Base-by-base conservation (phyloP, 2,888 invertebrate genomes). In the Nemapogon koenigi region DNA sequence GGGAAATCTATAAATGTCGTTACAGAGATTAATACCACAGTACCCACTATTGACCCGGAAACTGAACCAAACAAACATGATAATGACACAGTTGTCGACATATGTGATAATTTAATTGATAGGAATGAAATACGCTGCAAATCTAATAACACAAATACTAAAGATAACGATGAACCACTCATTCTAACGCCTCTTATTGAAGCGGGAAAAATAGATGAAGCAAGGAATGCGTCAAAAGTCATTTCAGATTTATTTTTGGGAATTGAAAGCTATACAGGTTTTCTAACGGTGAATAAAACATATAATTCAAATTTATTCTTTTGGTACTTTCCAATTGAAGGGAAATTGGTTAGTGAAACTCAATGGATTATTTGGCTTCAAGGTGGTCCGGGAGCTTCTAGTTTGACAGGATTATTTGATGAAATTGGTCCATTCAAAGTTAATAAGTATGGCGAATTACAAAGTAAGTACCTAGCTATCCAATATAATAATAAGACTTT, bases 311-410 rank as follows among this genome's bases (percentile, higher is more conserved):
- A 92, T 57, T 61, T 89, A 52, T 93, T 90, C 67, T 92, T 93
- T 67, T 92, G 92, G 92, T 92, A 88, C 54, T 91, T 92, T 53
- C 91, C 91, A 1, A 59, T 63, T 16, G 45, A 56, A 29, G 51
- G 59, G 4, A 70, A 76, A 49, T 66, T 70, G 1, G 57, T 64
- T 16, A 59, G 56, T 17, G 59, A 64, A 17, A 70, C 59, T 13
- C 94, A 94, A 0, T 75, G 93, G 52, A 80, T 92, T 7, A 84
- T 95, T 43, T 94, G 94, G 94, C 71, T 94, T n/a, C 89, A 94
- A 81, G 94, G 94, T 4, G 94, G 94, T 0, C 94, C 94, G 0
- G 94, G 84, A 0, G 87, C 83, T 1, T 89, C 90, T 0, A 87
- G 89, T 37, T 37, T 76, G 50, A 57, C 55, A 0, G 78, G 73